These are phyloP conservation scores for Myiozetetes cayanensis DNA, from an alignment of 2,113 vertebrate genomes.

Conservation along the genomic window DNA sequence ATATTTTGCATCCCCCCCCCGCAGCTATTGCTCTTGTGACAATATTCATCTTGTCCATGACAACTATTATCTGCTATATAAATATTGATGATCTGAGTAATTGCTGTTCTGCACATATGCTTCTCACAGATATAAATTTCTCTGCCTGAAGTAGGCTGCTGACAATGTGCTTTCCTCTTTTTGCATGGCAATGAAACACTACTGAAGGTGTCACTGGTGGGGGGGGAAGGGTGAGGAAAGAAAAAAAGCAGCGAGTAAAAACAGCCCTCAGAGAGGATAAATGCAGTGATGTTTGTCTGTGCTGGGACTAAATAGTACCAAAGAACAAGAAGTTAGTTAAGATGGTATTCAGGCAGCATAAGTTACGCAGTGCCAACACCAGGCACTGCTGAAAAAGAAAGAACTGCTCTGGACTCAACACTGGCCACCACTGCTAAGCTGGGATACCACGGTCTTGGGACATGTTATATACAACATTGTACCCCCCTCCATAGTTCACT, in stretches of 20 bases:
- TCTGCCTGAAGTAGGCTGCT: slow-evolving; percentile 28
- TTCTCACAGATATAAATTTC: slow-evolving; percentile 33
- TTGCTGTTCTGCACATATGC: slow-evolving; percentile 33
- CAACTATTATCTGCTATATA: slow-evolving; percentile 59
- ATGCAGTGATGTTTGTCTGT: not conserved
- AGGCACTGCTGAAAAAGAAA: not conserved
- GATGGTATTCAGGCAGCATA: not conserved
- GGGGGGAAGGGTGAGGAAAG: not conserved
- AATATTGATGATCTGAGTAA: slow-evolving; percentile 65
- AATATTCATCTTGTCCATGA: slow-evolving; percentile 50
- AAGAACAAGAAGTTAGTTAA: not conserved
- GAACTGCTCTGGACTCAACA: not conserved
- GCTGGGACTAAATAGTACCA: not conserved
- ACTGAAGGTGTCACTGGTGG: not conserved
- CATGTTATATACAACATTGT: fast-evolving
- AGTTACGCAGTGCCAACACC: not conserved
- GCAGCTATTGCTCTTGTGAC: slow-evolving; percentile 25
- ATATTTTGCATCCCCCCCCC: not conserved
- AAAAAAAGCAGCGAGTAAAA: not conserved
- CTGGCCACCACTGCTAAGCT: not conserved
- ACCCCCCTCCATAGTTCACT: not conserved
- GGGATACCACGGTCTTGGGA: not conserved
- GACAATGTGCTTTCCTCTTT: slow-evolving; percentile 12
- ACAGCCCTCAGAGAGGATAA: not conserved
- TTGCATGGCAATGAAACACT: slow-evolving; percentile 21